These are phyloP conservation scores for Aix galericulata DNA, from an alignment of 2,113 vertebrate genomes.

Conservation along the genomic window DNA sequence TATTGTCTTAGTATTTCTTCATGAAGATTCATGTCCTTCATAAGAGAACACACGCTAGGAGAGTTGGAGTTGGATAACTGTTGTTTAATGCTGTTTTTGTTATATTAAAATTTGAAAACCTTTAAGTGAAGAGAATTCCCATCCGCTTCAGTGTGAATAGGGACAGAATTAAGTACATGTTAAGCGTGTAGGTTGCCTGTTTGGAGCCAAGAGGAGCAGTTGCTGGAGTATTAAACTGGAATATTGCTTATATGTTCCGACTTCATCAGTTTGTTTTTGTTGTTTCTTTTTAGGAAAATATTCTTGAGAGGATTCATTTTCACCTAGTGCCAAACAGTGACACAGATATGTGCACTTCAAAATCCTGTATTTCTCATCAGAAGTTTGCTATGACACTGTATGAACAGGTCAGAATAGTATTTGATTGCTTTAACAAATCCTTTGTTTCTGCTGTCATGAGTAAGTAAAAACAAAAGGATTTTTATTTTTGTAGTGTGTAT, in stretches of 20 bases:
- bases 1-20: neutral
- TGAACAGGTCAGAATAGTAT: slow-evolving; percentile 87
- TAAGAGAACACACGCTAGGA: neutral
- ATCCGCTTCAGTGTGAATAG: neutral
- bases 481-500: slow-evolving; percentile 85
- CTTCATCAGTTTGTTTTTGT: neutral
- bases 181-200: neutral
- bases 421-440: neutral
- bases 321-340: slow-evolving; percentile 92
- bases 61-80: neutral
- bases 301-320: slow-evolving; percentile 93
- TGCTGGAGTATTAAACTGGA: neutral
- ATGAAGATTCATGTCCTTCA: neutral
- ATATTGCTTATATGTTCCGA: neutral
- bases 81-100: neutral
- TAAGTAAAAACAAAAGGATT: neutral
- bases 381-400: slow-evolving; percentile 98
- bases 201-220: neutral
- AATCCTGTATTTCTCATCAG: slow-evolving; percentile 96
- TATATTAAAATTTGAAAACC: neutral
- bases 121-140: neutral
- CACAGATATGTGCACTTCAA: slow-evolving; percentile 92
- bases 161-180: neutral
- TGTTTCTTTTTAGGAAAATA: slow-evolving; percentile 86
- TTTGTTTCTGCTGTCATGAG: neutral